phyloP scores from a whole-genome alignment of 2,113 vertebrate genomes.

The Clupea harengus region DNA sequence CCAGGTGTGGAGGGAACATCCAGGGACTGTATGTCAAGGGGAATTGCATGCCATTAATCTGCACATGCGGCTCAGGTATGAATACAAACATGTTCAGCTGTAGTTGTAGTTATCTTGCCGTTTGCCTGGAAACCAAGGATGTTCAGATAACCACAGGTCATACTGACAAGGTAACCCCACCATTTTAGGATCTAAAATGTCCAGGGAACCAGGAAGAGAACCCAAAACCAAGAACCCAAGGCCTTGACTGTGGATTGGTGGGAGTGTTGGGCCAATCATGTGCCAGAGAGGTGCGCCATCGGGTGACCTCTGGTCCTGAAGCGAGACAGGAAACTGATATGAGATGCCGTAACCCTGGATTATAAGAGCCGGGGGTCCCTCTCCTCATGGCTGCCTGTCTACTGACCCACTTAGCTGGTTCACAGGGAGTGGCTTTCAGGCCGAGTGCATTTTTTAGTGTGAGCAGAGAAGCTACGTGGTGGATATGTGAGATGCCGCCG shows the following conservation, averaged over 20 bases:
- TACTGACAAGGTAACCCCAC: neutral
- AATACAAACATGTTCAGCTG: neutral
- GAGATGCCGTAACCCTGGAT: neutral
- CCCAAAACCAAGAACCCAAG: neutral
- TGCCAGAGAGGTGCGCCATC: neutral
- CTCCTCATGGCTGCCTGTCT: neutral
- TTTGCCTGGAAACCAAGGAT: neutral
- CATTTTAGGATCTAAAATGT: neutral
- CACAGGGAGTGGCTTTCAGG: neutral
- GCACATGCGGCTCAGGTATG: neutral
- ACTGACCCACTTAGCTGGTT: neutral
- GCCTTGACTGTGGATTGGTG: neutral
- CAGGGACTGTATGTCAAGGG: neutral
- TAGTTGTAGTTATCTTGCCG: neutral
- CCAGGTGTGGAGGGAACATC: neutral
- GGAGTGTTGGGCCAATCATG: neutral
- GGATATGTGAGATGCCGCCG: neutral
- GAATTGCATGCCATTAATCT: neutral
- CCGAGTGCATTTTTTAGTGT: neutral
- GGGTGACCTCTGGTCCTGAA: too few species aligned
- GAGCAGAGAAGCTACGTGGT: neutral
- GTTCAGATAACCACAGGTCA: neutral
- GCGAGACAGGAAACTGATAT: neutral
- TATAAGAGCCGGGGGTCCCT: neutral
- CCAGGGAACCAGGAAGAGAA: neutral